Conservation (phyloP, 64 coral and sea anemone genomes). For the Anthopleura sola region DNA sequence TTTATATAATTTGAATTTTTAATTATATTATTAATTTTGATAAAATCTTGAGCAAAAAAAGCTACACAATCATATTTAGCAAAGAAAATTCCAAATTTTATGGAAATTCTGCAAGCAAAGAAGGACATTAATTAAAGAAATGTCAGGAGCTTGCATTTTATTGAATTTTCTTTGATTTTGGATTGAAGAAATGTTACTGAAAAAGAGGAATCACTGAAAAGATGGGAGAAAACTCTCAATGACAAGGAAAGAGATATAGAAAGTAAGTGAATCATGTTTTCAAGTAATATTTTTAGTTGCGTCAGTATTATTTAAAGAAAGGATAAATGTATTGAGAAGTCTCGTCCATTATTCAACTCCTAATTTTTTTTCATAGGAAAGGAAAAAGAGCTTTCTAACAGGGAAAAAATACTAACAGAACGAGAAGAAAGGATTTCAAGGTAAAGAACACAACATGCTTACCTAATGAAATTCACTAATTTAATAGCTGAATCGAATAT, state of each 20-base stretch:
- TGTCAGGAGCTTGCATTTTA: background rate
- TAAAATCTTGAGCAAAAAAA: no score
- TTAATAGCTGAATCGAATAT: no score
- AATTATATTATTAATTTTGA: no score
- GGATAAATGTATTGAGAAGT: no score
- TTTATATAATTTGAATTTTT: no score
- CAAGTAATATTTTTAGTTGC: background rate
- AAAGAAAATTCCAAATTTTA: no score
- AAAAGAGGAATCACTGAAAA: slow-evolving; percentile 66
- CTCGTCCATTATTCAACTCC: no score
- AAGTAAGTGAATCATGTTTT: slow-evolving; percentile 35
- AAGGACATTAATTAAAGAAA: background rate
- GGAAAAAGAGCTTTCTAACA: slow-evolving; percentile 50
- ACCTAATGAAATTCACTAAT: no score
- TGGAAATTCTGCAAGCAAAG: background rate
- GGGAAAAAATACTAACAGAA: slow-evolving; percentile 60
- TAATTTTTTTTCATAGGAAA: slow-evolving; percentile 22
- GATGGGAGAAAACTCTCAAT: slow-evolving; percentile 75
- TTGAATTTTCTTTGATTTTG: background rate
- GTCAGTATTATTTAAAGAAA: no score
- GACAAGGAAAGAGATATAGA: slow-evolving; percentile 87
- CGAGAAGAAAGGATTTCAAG: slow-evolving; percentile 83
- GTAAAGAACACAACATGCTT: no score
- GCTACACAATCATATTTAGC: no score
- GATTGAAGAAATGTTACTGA: slow-evolving; percentile 41